These are phyloP conservation scores for Abscondita cerata DNA, from an alignment of 2,888 invertebrate genomes.

Conservation along the genomic window DNA sequence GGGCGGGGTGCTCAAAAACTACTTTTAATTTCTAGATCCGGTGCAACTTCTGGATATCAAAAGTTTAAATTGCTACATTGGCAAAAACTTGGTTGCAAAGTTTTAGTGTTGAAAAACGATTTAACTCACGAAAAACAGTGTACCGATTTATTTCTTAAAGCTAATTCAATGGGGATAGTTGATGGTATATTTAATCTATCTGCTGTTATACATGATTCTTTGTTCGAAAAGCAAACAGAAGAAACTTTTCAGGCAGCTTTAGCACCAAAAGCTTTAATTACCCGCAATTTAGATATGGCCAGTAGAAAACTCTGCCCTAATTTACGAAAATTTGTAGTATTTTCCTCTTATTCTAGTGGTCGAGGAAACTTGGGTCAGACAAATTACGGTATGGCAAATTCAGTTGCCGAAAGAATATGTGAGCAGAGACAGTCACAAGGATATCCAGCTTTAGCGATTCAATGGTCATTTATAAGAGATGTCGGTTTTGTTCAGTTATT, in stretches of 20 bases:
- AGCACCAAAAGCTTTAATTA: slow-evolving; percentile 83
- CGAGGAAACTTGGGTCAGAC: slow-evolving; percentile 91
- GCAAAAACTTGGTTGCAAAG: slow-evolving; percentile 62
- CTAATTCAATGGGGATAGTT: slow-evolving; percentile 70
- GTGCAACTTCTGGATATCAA: slow-evolving; percentile 85
- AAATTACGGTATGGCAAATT: slow-evolving; percentile 91
- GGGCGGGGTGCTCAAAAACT: slow-evolving; percentile 80
- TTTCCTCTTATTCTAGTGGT: slow-evolving; percentile 91
- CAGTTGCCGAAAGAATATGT: slow-evolving; percentile 87
- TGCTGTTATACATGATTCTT: slow-evolving; percentile 76
- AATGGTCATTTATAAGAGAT: slow-evolving; percentile 94
- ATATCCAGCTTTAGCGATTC: slow-evolving; percentile 81
- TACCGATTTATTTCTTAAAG: slow-evolving; percentile 69
- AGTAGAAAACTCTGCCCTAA: slow-evolving; percentile 66
- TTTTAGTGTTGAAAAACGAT: slow-evolving; percentile 75
- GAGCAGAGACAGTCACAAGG: slow-evolving; percentile 74
- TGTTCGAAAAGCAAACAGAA: slow-evolving; percentile 78
- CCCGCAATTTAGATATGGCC: slow-evolving; percentile 75
- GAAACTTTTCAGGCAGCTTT: slow-evolving; percentile 73
- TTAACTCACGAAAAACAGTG: slow-evolving; percentile 75
- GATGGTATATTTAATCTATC: slow-evolving; percentile 92
- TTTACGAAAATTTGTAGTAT: slow-evolving; percentile 77
- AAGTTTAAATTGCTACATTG: slow-evolving; percentile 60
- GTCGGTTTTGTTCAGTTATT: slow-evolving; percentile 59
- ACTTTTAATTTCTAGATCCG: slow-evolving; percentile 81